Evolutionary conservation across 1,140 invertebrate genomes (phyloP).

Genomic region (Brachionus angularis): DNA sequence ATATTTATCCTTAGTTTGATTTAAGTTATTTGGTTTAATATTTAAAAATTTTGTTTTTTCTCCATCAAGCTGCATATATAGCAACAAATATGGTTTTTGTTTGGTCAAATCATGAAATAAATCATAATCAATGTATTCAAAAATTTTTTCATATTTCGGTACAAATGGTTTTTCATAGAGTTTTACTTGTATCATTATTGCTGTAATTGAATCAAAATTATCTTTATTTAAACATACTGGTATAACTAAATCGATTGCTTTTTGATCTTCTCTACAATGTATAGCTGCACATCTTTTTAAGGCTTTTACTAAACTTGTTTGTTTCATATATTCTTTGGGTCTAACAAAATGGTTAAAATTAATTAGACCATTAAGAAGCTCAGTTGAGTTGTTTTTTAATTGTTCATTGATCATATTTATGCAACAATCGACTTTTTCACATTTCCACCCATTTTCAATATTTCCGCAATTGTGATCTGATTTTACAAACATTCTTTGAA

Average conservation of each 20-base stretch:
- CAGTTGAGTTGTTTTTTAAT: too few relatives aligned
- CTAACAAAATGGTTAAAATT: too few relatives aligned
- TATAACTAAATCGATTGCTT: neutral
- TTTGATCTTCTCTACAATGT: neutral
- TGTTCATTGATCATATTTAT: too few relatives aligned
- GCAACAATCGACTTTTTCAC: too few relatives aligned
- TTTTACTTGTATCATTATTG: neutral
- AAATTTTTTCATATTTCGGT: too few relatives aligned
- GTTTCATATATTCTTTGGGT: too few relatives aligned
- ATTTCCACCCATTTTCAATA: too few relatives aligned
- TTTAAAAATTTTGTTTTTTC: neutral
- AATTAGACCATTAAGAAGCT: too few relatives aligned
- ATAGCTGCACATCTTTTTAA: constrained; percentile 1
- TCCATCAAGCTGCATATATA: neutral
- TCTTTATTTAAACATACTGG: constrained; percentile 3
- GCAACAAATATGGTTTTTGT: neutral
- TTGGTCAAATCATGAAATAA: neutral
- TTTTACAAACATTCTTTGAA: too few relatives aligned
- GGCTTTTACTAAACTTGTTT: neutral
- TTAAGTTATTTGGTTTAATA: too few relatives aligned
- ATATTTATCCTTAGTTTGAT: neutral
- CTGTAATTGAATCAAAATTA: neutral
- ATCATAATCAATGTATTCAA: neutral
- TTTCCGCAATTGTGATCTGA: too few relatives aligned
- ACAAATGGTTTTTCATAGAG: neutral